Conservation (phyloP, 2,113 vertebrate species). For the Vulpes lagopus region DNA sequence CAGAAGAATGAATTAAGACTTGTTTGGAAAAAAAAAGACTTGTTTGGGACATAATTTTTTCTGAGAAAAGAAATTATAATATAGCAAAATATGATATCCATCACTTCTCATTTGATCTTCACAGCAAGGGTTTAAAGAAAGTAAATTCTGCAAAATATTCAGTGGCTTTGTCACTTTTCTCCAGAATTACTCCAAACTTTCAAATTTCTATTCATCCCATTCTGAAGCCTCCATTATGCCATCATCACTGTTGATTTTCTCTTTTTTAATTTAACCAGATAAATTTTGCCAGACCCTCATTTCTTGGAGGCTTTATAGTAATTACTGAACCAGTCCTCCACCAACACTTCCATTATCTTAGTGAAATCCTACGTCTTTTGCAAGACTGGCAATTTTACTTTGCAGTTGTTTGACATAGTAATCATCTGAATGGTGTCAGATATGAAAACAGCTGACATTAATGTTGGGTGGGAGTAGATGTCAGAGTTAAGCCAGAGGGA, state of each 20-base stretch:
- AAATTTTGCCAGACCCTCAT: neutral
- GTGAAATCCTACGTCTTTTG: neutral
- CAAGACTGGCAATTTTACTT: neutral
- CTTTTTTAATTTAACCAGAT: conserved; percentile 16
- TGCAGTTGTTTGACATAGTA: neutral
- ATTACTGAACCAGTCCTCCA: neutral
- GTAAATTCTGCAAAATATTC: neutral
- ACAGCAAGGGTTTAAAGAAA: neutral
- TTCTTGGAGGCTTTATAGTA: conserved; percentile 14
- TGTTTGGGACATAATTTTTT: neutral
- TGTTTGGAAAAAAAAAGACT: neutral
- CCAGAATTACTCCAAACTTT: neutral
- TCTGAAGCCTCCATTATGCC: neutral
- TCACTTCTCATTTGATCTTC: neutral
- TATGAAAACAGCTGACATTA: neutral
- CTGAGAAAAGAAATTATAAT: neutral
- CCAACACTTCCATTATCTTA: neutral
- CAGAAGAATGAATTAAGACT: conserved; percentile 2
- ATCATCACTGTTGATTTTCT: neutral
- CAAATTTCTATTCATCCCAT: neutral
- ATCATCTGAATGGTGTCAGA: neutral
- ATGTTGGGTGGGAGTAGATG: neutral
- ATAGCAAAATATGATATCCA: neutral
- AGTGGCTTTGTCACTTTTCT: neutral
- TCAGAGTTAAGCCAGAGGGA: neutral